A percentile compares a stretch with the other conserved stretches of the same genome.
Evolutionary conservation across 2,113 vertebrate genomes (phyloP).

Genomic region (Zosterops borbonicus): DNA sequence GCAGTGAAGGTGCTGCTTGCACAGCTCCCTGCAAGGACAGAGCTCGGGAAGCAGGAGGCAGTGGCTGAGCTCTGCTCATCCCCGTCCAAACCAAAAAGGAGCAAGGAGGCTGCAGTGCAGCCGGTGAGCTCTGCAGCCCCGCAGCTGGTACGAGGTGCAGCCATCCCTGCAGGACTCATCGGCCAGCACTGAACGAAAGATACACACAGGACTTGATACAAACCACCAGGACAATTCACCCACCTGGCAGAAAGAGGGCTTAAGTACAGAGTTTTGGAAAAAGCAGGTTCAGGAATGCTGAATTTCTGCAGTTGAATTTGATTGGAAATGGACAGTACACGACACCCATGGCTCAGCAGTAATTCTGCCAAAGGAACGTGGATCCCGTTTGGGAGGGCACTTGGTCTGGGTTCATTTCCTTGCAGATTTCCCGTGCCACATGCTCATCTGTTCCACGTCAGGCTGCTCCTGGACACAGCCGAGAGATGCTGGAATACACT

Average conservation of each 20-base stretch:
- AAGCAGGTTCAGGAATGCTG: not conserved
- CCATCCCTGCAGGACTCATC: not conserved
- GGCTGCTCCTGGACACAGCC: not conserved
- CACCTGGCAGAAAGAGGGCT: not conserved
- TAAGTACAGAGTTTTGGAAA: not conserved
- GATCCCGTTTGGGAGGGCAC: not conserved
- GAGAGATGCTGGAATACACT: not conserved
- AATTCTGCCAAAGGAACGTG: not conserved
- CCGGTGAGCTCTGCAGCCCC: not conserved
- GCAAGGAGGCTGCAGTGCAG: not conserved
- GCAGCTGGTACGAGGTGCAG: rapidly evolving
- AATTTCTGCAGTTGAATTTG: not conserved
- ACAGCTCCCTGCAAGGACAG: not conserved
- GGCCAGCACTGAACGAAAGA: not conserved
- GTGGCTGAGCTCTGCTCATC: not conserved
- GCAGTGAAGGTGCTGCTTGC: rapidly evolving
- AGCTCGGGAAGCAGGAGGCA: not conserved
- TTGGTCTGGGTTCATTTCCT: not conserved
- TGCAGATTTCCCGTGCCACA: not conserved
- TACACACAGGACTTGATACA: too few species aligned
- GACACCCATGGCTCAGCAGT: rapidly evolving
- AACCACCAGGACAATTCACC: not conserved
- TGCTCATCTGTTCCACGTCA: not conserved
- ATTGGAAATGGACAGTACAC: not conserved
- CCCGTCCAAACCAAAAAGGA: not conserved